phyloP scores from a whole-genome alignment of 2,797 vertebrate genomes.

The Thamnophis elegans region DNA sequence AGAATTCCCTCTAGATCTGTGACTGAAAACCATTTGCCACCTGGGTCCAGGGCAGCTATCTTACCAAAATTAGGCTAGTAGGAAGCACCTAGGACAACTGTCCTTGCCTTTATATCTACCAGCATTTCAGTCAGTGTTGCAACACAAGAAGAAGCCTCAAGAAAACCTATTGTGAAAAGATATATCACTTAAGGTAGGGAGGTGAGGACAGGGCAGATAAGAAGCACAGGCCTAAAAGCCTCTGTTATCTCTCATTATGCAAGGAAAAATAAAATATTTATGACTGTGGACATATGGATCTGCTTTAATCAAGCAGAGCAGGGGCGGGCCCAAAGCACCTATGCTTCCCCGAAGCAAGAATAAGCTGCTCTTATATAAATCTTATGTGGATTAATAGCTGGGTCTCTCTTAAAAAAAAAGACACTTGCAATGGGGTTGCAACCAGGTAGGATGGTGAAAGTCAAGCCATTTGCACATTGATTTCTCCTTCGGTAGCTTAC shows the following conservation, averaged over 20 bases:
- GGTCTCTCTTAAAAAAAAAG: not conserved
- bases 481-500: not conserved
- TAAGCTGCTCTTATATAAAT: not conserved
- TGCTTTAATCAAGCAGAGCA: not conserved
- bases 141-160: slow-evolving; percentile 3
- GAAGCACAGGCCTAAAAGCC: not conserved
- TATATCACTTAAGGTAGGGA: not conserved
- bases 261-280: not conserved
- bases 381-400: not conserved
- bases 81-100: not conserved
- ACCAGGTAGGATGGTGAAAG: not conserved
- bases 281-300: not conserved
- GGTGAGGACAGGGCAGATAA: not conserved
- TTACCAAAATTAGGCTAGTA: not conserved
- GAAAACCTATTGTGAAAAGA: slow-evolving; percentile 6
- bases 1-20: slow-evolving; percentile 1
- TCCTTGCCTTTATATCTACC: not conserved
- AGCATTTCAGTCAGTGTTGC: not conserved
- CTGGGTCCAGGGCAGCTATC: not conserved
- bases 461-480: not conserved
- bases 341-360: not conserved
- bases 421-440: not conserved
- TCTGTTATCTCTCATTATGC: not conserved
- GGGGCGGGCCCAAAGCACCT: not conserved
- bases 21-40: not conserved